Evolutionary conservation across 2,797 vertebrate genomes (phyloP), one percentile per base, ranked within the genome.

Genomic region (Galago senegalensis): DNA sequence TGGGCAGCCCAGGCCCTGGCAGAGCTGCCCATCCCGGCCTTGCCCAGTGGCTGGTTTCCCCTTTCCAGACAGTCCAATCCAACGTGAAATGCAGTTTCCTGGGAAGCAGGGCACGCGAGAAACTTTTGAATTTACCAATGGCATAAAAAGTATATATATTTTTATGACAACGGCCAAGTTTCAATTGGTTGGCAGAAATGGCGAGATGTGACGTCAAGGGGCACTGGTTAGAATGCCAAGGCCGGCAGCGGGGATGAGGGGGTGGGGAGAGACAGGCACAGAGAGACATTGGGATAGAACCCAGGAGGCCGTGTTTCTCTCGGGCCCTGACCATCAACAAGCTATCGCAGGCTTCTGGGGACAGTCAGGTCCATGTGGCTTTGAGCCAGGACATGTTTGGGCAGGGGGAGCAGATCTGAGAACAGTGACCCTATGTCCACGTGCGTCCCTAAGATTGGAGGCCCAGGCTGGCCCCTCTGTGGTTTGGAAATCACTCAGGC

Each of bases 151-250:
- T 98, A 97, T 98, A 98, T 98, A 98, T 98, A 98, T 98, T 98
- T 98, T 98, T 98, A 99, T 98, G 98, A 90, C 96, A 97, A 98
- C 89, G 88, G 95, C 96, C 93, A 98, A 97, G 94, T 98, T 98
- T 98, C 98, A 98, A 99, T 99, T 99, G 99, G 99, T 98, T 98
- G 97, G 98, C 98, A 98, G 97, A 97, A 98, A 99, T 99, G 99
- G 99, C 98, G 99, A 99, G 99, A 99, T 99, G 99, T 99, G 99
- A 99, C 99, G 99, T 99, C 98, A 98, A 98, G 98, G 99, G 99
- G 98, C 98, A 97, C 98, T 99, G 98, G 98, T 98, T 98, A 98
- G 98, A 98, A 97, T 98, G 98, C 97, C 98, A 98, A 98, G 98
- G 98, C 98, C 85, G 98, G 98, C 98, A 98, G 98, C 97, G 97